Evolutionary conservation across 2,797 vertebrate species (phyloP).

Genomic region (Lepilemur ruficaudatus): DNA sequence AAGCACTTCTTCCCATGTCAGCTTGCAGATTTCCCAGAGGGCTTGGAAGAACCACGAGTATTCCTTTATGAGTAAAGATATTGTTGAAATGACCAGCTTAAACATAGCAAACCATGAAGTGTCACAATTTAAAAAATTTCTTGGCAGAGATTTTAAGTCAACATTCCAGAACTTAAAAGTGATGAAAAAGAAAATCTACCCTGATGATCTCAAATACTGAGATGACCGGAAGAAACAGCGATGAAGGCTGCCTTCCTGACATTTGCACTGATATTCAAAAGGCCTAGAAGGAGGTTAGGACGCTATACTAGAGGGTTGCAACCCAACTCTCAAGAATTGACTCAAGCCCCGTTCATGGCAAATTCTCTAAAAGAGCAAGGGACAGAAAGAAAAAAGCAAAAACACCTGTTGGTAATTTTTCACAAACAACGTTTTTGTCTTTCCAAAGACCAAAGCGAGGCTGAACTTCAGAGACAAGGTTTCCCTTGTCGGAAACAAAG

Average conservation of each 20-base stretch:
- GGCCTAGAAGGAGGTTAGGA: neutral
- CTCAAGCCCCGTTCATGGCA: neutral
- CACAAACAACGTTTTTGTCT: neutral
- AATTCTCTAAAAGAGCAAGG: neutral
- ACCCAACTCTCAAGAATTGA: neutral
- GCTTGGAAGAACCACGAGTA: neutral
- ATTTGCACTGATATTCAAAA: neutral
- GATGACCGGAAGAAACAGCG: neutral
- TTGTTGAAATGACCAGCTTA: neutral
- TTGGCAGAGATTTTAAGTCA: neutral
- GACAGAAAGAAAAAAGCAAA: neutral
- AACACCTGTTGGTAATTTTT: neutral
- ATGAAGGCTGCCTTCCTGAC: neutral
- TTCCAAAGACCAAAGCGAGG: neutral
- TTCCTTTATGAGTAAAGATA: neutral
- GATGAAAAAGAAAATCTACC: neutral
- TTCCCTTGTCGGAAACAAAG: conserved; percentile 23
- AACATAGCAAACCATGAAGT: neutral
- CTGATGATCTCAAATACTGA: neutral
- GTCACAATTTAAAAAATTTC: neutral
- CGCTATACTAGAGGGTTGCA: neutral
- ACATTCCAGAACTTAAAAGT: conserved; percentile 1
- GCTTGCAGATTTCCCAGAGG: neutral
- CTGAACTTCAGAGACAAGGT: neutral
- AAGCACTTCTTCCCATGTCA: neutral